These are phyloP conservation scores for Thelaira solivaga DNA, from an alignment of 2,888 invertebrate species.

Conservation along the genomic window DNA sequence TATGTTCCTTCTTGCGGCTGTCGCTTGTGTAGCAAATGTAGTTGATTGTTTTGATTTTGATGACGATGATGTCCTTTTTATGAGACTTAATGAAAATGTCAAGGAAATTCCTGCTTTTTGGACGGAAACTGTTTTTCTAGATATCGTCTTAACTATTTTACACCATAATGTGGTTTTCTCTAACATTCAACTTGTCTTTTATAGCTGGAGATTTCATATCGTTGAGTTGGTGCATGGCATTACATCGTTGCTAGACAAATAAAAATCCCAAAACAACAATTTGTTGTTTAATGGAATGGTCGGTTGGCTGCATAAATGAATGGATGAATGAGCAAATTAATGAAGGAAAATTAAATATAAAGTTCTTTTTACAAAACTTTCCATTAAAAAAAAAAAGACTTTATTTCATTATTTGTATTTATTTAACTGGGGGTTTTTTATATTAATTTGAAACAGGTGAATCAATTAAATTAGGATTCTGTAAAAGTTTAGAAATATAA, in stretches of 20 bases:
- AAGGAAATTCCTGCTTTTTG: conserved; percentile 75
- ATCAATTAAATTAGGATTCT: conserved; percentile 5
- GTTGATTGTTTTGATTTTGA: conserved; percentile 46
- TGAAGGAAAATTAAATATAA: conserved; percentile 37
- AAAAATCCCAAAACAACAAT: conserved; percentile 34
- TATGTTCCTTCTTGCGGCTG: neutral
- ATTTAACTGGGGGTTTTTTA: neutral
- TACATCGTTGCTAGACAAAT: conserved; percentile 1
- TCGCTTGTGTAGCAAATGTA: conserved; percentile 24
- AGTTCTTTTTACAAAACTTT: neutral
- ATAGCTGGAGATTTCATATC: conserved; percentile 24
- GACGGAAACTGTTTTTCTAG: conserved; percentile 71
- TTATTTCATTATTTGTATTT: conserved; percentile 26
- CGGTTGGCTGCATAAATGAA: conserved; percentile 36
- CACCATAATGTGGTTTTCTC: conserved; percentile 56
- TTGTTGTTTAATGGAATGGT: conserved; percentile 35
- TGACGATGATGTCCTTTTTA: conserved; percentile 59
- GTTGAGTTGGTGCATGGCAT: conserved; percentile 52
- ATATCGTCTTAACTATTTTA: conserved; percentile 74
- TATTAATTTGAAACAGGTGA: conserved; percentile 14
- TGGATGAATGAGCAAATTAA: conserved; percentile 53
- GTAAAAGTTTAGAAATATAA: neutral
- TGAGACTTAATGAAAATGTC: conserved; percentile 74
- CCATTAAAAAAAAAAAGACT: conserved; percentile 14
- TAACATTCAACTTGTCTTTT: conserved; percentile 4